A percentile compares a stretch with the other conserved stretches of the same genome.
phyloP scores from a whole-genome alignment of 1,140 invertebrate genomes.

The Druon quercuslanigerum region DNA sequence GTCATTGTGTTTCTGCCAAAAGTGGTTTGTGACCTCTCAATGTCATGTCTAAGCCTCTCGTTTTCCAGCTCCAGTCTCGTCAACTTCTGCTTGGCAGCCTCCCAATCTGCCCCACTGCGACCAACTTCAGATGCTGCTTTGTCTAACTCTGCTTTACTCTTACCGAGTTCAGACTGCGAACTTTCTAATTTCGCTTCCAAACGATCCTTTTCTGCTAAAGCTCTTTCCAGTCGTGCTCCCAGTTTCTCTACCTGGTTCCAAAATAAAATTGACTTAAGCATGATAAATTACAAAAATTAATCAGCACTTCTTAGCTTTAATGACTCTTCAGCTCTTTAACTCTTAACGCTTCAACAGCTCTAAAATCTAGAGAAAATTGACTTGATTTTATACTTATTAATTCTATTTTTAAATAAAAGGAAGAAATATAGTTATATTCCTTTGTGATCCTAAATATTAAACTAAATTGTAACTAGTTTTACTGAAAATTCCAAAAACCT shows the following conservation, averaged over 20 bases:
- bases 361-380: too few species aligned
- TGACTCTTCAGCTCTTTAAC: too few species aligned
- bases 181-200: conserved; percentile 93
- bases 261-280: too few species aligned
- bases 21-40: conserved; percentile 86
- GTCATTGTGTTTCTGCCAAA: conserved; percentile 86
- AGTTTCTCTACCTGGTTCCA: conserved; percentile 85
- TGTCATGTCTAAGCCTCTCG: conserved; percentile 88
- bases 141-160: conserved; percentile 94
- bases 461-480: too few species aligned
- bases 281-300: too few species aligned
- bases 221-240: conserved; percentile 89
- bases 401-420: too few species aligned
- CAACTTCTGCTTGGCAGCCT: conserved; percentile 90
- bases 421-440: too few species aligned
- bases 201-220: conserved; percentile 91
- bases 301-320: too few species aligned
- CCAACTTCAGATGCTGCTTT: conserved; percentile 93
- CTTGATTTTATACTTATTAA: too few species aligned
- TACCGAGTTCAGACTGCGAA: conserved; percentile 93
- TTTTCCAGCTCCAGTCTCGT: conserved; percentile 92
- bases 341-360: too few species aligned
- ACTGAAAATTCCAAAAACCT: too few species aligned
- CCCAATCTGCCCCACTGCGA: conserved; percentile 91
- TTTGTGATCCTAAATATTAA: too few species aligned